Conservation (phyloP, 2,888 invertebrate genomes). For the Syrphus vitripennis region DNA sequence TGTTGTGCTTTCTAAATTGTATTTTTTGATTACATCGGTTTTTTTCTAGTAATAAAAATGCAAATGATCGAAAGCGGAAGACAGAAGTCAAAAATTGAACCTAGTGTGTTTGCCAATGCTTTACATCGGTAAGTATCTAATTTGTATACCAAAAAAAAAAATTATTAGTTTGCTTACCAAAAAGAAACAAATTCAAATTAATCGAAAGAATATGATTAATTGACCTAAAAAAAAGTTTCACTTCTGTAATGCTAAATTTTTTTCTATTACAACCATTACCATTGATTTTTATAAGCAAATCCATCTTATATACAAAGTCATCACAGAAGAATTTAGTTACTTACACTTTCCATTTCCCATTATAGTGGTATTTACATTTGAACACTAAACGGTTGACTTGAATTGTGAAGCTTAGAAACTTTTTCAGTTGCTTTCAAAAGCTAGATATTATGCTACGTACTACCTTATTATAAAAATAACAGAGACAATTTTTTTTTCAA, state of each 20-base stretch:
- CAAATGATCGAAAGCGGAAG: neutral
- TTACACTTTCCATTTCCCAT: constrained; percentile 27
- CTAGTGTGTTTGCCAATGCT: no score
- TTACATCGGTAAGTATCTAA: no score
- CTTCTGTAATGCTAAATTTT: neutral
- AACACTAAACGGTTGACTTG: neutral
- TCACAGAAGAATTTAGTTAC: neutral
- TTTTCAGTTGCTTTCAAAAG: neutral
- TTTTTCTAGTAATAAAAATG: no score
- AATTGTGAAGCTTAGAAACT: neutral
- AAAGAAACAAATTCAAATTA: no score
- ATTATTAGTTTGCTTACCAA: no score
- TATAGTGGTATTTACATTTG: neutral
- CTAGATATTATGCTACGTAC: neutral
- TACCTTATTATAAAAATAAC: neutral
- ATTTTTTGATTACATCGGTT: no score
- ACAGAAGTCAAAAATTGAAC: neutral
- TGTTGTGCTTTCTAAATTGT: no score
- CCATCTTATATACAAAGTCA: neutral
- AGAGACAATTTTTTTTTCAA: neutral
- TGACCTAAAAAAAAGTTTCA: neutral
- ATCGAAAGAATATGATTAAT: neutral
- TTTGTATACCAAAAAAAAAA: no score
- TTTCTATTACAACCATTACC: neutral
- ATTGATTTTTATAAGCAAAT: neutral